Percentiles rank a stretch among this genome's conserved stretches.
Evolutionary conservation across 2,797 vertebrate species (phyloP).

Genomic region (Xenopus petersii): DNA sequence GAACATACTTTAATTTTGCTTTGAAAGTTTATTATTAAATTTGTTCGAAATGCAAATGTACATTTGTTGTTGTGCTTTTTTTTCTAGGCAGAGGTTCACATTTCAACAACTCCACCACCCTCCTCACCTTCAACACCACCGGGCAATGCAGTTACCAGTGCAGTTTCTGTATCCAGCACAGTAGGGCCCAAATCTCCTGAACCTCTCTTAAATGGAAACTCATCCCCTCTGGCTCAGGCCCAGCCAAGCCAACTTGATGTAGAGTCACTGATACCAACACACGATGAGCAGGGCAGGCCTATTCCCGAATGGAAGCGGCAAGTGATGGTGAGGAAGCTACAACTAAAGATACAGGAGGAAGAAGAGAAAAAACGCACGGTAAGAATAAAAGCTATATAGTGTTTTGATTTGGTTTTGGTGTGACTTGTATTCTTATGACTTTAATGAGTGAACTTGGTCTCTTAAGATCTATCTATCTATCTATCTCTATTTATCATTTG

Average conservation of each 20-base stretch:
- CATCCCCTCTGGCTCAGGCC: constrained; percentile 58
- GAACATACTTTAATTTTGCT: too few relatives aligned
- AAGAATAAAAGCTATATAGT: constrained; percentile 43
- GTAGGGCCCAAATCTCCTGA: constrained; percentile 63
- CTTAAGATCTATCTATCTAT: too few relatives aligned
- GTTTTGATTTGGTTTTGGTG: background rate
- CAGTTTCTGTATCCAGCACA: constrained; percentile 54
- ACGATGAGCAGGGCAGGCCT: constrained; percentile 84
- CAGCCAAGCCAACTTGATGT: constrained; percentile 72
- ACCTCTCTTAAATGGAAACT: constrained; percentile 78
- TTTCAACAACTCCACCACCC: constrained; percentile 52
- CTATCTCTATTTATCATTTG: too few relatives aligned
- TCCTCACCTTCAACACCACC: constrained; percentile 61
- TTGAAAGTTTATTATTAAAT: too few relatives aligned
- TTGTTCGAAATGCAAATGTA: too few relatives aligned
- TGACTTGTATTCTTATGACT: background rate
- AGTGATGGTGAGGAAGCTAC: constrained; percentile 93
- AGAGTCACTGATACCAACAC: constrained; percentile 84
- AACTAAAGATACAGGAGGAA: constrained; percentile 92
- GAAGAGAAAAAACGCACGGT: constrained; percentile 91
- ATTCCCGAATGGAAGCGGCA: constrained; percentile 93
- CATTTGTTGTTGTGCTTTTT: too few relatives aligned
- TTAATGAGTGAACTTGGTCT: constrained; percentile 10
- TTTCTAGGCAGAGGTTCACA: constrained; percentile 56
- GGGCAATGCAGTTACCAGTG: constrained; percentile 51